Evolutionary conservation across 37 sponge, comb jelly and placozoan genomes (phyloP).

Genomic region (Geodia barretti): DNA sequence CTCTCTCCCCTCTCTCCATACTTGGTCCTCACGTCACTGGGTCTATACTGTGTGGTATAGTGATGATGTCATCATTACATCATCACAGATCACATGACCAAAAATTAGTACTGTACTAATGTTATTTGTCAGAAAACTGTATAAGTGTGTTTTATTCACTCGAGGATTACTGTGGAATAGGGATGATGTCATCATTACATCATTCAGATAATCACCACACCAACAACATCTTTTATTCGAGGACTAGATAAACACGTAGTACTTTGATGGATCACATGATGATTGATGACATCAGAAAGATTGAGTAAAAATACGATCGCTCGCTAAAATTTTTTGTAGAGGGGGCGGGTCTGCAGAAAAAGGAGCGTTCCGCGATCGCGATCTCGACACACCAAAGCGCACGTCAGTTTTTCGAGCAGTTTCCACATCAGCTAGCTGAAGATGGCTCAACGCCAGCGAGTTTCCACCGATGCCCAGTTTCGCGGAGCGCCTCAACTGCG

Average conservation of each 20-base stretch:
- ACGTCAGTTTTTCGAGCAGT: too few species aligned
- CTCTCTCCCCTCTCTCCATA: not conserved
- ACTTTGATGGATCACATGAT: not conserved
- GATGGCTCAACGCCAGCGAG: not conserved
- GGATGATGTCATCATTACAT: not conserved
- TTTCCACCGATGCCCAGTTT: too few species aligned
- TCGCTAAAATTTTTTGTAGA: too few species aligned
- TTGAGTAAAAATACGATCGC: too few species aligned
- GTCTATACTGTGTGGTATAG: conserved; percentile 48
- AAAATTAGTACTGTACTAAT: too few species aligned
- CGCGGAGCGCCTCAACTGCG: not conserved
- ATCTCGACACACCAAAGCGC: too few species aligned
- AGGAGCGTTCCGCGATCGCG: too few species aligned
- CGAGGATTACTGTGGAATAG: not conserved
- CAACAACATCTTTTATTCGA: not conserved
- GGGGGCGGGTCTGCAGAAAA: too few species aligned
- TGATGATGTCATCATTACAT: not conserved
- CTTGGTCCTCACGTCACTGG: conserved; percentile 79
- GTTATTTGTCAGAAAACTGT: too few species aligned
- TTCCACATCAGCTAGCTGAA: not conserved
- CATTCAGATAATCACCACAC: not conserved
- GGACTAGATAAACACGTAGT: too few species aligned
- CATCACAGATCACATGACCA: too few species aligned
- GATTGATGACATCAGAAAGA: not conserved
- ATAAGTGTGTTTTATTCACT: too few species aligned